Evolutionary conservation across 35 echinoderm and acorn worm species (phyloP), one percentile per base, ranked within the genome.

Genomic region (Anneissia japonica): DNA sequence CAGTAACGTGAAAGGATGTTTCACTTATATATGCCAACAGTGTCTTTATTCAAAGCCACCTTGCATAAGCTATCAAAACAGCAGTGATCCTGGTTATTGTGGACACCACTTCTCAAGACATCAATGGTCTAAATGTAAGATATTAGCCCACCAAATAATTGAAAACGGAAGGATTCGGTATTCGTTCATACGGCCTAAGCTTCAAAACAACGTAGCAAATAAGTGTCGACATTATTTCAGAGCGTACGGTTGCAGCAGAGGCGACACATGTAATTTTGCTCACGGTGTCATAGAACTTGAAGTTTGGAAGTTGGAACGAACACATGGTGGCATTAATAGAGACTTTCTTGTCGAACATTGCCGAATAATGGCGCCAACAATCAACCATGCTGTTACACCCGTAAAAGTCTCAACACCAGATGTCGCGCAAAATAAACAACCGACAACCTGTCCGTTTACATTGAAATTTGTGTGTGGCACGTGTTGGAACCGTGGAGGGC

Each of bases 11-110:
- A 64, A 64, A 23, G 51, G 51, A 16, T 26, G 51, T 64, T 64
- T 64, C 51, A 64, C 51, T 64, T 64, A 12, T 26, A 64, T 64
- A 64, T 64, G 51, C 2, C 75, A 83, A 31, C 43, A 37, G 26
- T 97, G 94, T 86, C 90, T 93, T 37, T 86, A 97, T 82, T 90
- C 39, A 37, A 81, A 80, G 3, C 94, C 94, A 4, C 87, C 73
- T 43, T 74, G 88, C 30, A 86, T 97, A 30, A 87, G 81, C 19
- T 30, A 73, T 1, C 82, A 90, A 46, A 82, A 37, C 43, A 56
- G 39, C 3, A 78, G 45, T 30, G 77, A 79, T 26, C 46, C 36
- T 29, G 29, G 9, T n/a, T n/a, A 16, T 14, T 97, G 94, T 55
- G 83, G 72, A 21, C 85, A 92, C 77, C 45, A 80, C 35, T 90